These are phyloP conservation scores for Eupithecia subumbrata DNA, from an alignment of 2,888 invertebrate genomes.

Conservation along the genomic window DNA sequence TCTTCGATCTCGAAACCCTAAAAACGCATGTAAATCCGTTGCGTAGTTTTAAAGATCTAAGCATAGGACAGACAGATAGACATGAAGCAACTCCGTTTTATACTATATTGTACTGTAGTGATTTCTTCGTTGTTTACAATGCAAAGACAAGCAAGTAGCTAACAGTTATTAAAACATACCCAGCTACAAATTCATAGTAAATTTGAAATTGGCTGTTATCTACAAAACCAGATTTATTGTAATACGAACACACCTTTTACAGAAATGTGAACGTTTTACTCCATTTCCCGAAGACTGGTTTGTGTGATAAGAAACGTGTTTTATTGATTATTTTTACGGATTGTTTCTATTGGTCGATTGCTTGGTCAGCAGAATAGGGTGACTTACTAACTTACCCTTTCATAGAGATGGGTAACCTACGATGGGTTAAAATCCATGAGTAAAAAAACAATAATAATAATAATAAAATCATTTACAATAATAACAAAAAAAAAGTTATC, in stretches of 20 bases:
- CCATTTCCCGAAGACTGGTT: neutral
- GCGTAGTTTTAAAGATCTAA: no score
- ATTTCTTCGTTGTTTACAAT: neutral
- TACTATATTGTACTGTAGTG: no score
- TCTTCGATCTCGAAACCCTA: no score
- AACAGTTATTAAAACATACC: neutral
- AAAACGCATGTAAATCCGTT: no score
- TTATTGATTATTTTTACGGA: neutral
- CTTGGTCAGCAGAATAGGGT: neutral
- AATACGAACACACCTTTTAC: neutral
- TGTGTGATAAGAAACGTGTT: neutral
- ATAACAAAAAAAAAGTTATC: no score
- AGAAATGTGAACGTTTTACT: slow-evolving; percentile 1
- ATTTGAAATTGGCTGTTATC: neutral
- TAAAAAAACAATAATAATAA: no score
- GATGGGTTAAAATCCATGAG: no score
- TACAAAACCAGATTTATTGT: neutral
- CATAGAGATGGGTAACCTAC: no score
- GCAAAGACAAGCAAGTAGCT: neutral
- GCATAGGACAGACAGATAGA: no score
- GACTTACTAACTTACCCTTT: no score
- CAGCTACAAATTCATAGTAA: neutral
- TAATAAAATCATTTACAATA: no score
- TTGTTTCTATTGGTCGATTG: neutral
- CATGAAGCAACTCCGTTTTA: no score